These are phyloP conservation scores for Stegostoma tigrinum DNA, from an alignment of 2,113 vertebrate genomes.

Conservation along the genomic window DNA sequence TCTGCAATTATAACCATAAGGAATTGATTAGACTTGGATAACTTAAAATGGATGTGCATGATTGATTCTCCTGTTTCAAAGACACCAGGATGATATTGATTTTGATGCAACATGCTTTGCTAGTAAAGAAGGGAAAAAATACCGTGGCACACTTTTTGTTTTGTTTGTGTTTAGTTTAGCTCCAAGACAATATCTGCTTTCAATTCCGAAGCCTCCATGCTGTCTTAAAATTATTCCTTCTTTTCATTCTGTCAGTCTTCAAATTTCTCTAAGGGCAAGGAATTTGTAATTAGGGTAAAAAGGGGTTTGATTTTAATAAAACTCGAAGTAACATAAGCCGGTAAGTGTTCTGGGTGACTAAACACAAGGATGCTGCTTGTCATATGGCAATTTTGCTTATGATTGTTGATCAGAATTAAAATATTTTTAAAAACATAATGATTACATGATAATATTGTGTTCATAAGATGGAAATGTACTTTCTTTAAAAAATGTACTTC, in stretches of 20 bases:
- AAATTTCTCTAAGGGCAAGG: conserved; percentile 34
- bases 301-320: conserved; percentile 41
- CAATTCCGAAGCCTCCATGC: conserved; percentile 47
- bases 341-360: conserved; percentile 44
- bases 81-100: conserved; percentile 35
- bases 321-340: conserved; percentile 41
- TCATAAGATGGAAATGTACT: background rate
- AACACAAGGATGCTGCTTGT: conserved; percentile 38
- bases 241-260: conserved; percentile 21
- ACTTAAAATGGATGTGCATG: conserved; percentile 31
- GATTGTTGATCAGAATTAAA: conserved; percentile 28
- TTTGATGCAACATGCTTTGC: conserved; percentile 22
- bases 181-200: conserved; percentile 41
- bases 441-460: background rate
- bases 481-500: background rate
- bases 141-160: conserved; percentile 4
- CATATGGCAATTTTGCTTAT: conserved; percentile 16
- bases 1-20: conserved; percentile 27
- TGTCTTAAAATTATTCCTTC: conserved; percentile 38
- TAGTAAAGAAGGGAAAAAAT: conserved; percentile 14
- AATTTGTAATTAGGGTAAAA: conserved; percentile 37
- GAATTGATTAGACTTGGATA: conserved; percentile 35
- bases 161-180: conserved; percentile 29
- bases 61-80: conserved; percentile 37
- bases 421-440: background rate